Evolutionary conservation across 2,888 invertebrate genomes (phyloP).

Genomic region (Coronaproctus castanopsis): DNA sequence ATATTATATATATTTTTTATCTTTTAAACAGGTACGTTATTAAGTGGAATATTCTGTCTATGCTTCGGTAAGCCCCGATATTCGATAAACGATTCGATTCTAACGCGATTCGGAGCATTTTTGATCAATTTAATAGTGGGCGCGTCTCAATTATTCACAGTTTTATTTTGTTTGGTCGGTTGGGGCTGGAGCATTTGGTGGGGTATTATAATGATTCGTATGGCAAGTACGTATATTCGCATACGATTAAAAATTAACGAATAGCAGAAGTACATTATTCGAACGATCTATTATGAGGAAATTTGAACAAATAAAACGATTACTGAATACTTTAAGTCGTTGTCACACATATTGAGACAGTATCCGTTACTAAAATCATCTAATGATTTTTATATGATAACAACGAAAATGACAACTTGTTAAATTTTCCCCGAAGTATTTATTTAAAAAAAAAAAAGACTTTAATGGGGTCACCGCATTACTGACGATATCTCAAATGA

Average conservation of each 20-base stretch:
- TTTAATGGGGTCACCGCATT: too few relatives aligned
- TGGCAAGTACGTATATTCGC: slow-evolving; percentile 53
- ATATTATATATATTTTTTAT: too few relatives aligned
- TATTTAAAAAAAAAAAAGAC: too few relatives aligned
- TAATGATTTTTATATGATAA: too few relatives aligned
- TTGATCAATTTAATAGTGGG: slow-evolving; percentile 72
- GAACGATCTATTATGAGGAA: background rate
- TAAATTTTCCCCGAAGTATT: too few relatives aligned
- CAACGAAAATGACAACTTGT: too few relatives aligned
- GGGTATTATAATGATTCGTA: slow-evolving; percentile 79
- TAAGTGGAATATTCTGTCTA: slow-evolving; percentile 71
- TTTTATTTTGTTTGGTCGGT: slow-evolving; percentile 80
- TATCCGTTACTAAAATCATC: too few relatives aligned
- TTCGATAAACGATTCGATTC: slow-evolving; percentile 55
- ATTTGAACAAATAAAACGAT: too few relatives aligned
- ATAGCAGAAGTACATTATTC: background rate
- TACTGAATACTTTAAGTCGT: too few relatives aligned
- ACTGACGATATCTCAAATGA: too few relatives aligned
- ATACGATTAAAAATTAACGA: background rate
- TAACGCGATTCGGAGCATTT: slow-evolving; percentile 55
- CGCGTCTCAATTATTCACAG: slow-evolving; percentile 73
- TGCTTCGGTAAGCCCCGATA: slow-evolving; percentile 78
- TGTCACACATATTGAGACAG: too few relatives aligned
- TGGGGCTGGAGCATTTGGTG: slow-evolving; percentile 99
- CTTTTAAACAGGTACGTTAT: slow-evolving; percentile 70